A percentile compares a stretch with the other conserved stretches of the same genome.
phyloP scores from a whole-genome alignment of 2,888 invertebrate genomes.

The Rutpela maculata region DNA sequence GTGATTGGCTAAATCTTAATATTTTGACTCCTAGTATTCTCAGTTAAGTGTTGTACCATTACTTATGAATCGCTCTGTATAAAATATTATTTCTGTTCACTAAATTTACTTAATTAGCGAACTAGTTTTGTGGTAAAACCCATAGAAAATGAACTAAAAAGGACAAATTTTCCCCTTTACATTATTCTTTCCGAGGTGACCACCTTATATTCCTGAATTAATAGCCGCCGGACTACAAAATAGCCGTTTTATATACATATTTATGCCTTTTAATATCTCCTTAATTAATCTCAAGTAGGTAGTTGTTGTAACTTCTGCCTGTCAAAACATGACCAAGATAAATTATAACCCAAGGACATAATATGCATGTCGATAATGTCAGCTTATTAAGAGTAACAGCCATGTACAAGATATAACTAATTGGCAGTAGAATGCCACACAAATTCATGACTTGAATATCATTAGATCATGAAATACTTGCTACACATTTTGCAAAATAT shows the following conservation, averaged over 20 bases:
- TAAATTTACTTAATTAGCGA: too few species aligned
- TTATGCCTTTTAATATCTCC: slow-evolving; percentile 6
- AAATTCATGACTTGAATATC: slow-evolving; percentile 32
- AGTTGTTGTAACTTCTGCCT: slow-evolving; percentile 29
- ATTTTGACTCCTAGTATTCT: too few species aligned
- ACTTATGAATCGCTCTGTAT: too few species aligned
- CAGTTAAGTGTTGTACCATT: too few species aligned
- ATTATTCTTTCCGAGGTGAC: too few species aligned
- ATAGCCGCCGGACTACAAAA: too few species aligned
- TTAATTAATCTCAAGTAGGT: slow-evolving; percentile 16
- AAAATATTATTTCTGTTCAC: too few species aligned
- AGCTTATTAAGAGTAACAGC: slow-evolving; percentile 35
- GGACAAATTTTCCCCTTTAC: too few species aligned
- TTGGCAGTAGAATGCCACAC: slow-evolving; percentile 24
- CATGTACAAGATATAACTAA: slow-evolving; percentile 30
- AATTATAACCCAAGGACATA: slow-evolving; percentile 32
- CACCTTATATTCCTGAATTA: too few species aligned
- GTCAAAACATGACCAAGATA: slow-evolving; percentile 20
- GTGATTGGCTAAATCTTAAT: too few species aligned
- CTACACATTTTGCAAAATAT: slow-evolving; percentile 21
- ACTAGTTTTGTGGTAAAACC: too few species aligned
- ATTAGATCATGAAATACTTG: slow-evolving; percentile 23
- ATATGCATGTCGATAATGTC: slow-evolving; percentile 32
- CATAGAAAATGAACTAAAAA: too few species aligned
- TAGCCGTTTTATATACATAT: background rate